phyloP scores from a whole-genome alignment of 2,113 vertebrate species.

The Noturus placidus region DNA sequence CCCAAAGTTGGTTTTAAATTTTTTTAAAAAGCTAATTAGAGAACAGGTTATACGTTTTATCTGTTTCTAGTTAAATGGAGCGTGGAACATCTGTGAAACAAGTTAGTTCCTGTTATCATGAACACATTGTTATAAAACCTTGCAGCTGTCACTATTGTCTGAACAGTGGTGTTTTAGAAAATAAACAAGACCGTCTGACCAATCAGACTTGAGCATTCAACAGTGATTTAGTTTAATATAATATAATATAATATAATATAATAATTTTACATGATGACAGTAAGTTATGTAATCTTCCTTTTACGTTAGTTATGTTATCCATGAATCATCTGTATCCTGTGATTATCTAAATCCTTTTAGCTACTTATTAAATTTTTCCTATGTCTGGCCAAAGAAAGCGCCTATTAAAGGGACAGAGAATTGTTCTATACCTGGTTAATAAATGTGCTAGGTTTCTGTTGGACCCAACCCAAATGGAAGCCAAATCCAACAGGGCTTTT shows the following conservation, averaged over 20 bases:
- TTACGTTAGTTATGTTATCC: background rate
- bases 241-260: background rate
- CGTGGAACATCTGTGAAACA: background rate
- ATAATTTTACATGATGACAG: background rate
- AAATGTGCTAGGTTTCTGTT: constrained; percentile 61
- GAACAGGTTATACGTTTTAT: background rate
- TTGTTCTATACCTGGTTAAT: constrained; percentile 70
- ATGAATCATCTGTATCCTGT: background rate
- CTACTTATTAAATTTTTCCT: constrained; percentile 3
- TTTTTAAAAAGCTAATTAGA: background rate
- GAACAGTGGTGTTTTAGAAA: background rate
- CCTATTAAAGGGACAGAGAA: background rate
- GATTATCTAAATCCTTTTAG: background rate
- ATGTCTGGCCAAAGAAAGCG: background rate
- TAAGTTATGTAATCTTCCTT: background rate
- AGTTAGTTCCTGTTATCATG: background rate
- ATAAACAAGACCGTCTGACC: background rate
- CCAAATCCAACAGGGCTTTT: constrained; percentile 67
- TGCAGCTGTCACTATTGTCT: background rate
- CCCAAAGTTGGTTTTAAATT: background rate
- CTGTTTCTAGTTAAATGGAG: background rate
- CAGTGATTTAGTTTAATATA: background rate
- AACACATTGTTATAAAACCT: background rate
- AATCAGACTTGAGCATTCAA: too few species aligned
- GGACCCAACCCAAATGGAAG: constrained; percentile 69